These are phyloP conservation scores for Paguma larvata DNA, from an alignment of 2,797 vertebrate species.

Conservation along the genomic window DNA sequence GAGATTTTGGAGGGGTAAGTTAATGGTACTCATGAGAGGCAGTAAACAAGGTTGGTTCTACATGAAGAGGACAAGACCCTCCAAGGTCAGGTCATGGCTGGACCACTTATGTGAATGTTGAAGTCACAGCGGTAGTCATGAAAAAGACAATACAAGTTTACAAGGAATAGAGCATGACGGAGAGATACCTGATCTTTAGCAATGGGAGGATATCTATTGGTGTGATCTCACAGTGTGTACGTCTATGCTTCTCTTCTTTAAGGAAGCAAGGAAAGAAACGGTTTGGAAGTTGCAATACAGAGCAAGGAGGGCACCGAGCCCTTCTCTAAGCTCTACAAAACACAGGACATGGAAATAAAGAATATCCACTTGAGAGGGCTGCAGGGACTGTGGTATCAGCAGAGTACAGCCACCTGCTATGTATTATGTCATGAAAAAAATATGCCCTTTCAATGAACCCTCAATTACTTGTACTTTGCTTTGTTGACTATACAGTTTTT, in stretches of 20 bases:
- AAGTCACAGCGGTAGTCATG: background rate
- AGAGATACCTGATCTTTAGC: background rate
- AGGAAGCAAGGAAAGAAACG: background rate
- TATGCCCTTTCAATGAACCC: background rate
- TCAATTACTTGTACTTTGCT: background rate
- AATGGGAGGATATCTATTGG: background rate
- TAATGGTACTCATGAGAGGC: background rate
- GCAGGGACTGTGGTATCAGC: background rate
- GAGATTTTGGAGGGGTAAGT: background rate
- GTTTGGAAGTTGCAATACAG: background rate
- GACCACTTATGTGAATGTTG: background rate
- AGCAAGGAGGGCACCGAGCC: background rate
- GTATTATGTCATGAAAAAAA: background rate
- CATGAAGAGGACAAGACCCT: background rate
- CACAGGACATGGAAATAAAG: background rate
- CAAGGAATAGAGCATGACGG: background rate
- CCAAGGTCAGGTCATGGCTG: background rate
- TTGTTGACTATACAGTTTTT: background rate
- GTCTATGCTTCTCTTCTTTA: background rate
- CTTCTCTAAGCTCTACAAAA: background rate
- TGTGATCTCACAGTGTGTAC: background rate
- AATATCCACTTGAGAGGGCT: background rate
- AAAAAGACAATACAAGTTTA: background rate
- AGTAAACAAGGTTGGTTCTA: background rate
- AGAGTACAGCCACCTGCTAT: background rate